Conservation (phyloP, 2,113 vertebrate species). For the Gallinago media region DNA sequence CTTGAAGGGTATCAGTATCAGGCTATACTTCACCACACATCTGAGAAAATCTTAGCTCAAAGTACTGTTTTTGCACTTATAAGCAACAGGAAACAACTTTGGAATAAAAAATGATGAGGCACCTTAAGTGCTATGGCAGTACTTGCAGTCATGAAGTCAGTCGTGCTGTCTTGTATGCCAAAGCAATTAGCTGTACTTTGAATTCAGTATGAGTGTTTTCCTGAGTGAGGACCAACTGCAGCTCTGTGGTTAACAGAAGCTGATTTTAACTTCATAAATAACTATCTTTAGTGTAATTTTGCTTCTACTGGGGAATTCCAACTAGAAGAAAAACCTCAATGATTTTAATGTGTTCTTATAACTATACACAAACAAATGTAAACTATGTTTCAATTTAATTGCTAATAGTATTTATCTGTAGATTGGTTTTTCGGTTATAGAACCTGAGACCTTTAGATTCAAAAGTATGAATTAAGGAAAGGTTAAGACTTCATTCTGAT, state of each 20-base stretch:
- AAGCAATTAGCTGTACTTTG: background rate
- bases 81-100: background rate
- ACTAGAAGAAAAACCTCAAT: background rate
- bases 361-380: background rate
- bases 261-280: background rate
- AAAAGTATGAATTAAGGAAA: background rate
- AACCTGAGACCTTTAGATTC: background rate
- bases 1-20: background rate
- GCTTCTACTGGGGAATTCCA: background rate
- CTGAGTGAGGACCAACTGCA: background rate
- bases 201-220: background rate
- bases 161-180: background rate
- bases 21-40: background rate
- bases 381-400: background rate
- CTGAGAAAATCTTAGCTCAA: background rate
- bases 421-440: background rate
- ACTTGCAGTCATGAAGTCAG: background rate
- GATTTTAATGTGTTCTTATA: background rate
- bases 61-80: background rate
- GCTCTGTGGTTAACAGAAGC: background rate
- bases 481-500: background rate
- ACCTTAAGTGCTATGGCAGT: background rate
- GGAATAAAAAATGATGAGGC: background rate
- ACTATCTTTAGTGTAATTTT: background rate
- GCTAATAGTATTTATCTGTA: background rate